Evolutionary conservation across 2,797 vertebrate genomes (phyloP), one percentile per base, ranked within the genome.

Genomic region (Meriones psammophilus): DNA sequence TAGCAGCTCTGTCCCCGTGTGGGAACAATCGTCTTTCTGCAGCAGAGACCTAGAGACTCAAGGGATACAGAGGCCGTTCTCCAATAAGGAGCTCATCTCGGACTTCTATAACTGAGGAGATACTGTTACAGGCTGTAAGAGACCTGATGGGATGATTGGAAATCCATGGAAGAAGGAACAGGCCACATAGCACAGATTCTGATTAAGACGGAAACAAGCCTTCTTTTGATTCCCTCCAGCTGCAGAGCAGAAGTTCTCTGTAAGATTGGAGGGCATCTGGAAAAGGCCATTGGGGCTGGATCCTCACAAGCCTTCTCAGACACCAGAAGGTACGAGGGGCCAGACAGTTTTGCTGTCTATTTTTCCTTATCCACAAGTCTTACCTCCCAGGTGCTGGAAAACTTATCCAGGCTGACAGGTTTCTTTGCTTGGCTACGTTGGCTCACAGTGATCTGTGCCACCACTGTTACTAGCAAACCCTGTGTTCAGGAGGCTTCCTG

Each of bases 351-450:
- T 96, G 66, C 92, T 96, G 92, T 96, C 93, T 97, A 92, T 93
- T 97, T 97, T 97, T 97, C 94, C 96, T 97, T 97, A 95, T 94
- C 96, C 94, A 88, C 92, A 96, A 96, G 73, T 84, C 83, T 92
- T 97, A 95, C 94, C 88, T 97, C 83, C 93, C 96, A 97, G 95
- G 95, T 97, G 13, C 93, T 97, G 77, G 96, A 97, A 97, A 92
- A 33, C 92, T 94, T 95, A 94, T 94, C 94, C 91, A 92, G 79
- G 86, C 88, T 94, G 96, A 98, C 92, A 96, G 92, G 97, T 95
- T 95, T 96, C 94, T 76, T 96, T 95, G 96, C 94, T 94, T 97
- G 94, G 86, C 92, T 94, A 94, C 80, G 50, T 96, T 94, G 90
- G 83, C 83, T 97, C 73, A 85, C 85, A 92, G 36, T 95, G 96